Evolutionary conservation across 2,888 invertebrate species (phyloP).

Genomic region (Clusia tigrina): DNA sequence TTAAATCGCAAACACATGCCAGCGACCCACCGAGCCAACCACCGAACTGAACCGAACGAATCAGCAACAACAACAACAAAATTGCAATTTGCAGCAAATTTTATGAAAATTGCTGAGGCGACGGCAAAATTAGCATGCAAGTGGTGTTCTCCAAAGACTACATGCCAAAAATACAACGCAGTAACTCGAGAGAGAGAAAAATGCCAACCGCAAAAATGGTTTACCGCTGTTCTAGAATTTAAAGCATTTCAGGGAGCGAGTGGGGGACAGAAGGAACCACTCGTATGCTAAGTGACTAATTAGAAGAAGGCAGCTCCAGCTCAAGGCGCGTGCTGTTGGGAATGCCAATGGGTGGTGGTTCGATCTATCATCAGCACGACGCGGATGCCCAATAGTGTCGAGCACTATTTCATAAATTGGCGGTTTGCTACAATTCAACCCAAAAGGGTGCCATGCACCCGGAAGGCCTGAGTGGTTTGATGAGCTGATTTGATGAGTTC

Average conservation of each 20-base stretch:
- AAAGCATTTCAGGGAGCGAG: not conserved
- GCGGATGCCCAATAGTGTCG: no score
- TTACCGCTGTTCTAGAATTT: not conserved
- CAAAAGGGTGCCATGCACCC: no score
- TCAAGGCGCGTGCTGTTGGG: not conserved
- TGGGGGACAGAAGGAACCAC: not conserved
- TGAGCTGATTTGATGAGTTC: no score
- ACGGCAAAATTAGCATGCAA: not conserved
- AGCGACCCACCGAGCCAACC: conserved; percentile 10
- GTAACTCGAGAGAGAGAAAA: not conserved
- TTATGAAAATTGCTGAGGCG: conserved; percentile 7
- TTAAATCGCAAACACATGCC: conserved; percentile 34
- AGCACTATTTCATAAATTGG: no score
- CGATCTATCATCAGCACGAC: no score
- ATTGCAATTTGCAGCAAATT: conserved; percentile 29
- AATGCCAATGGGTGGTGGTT: not conserved
- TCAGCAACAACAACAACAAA: conserved; percentile 18
- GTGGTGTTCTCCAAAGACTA: not conserved
- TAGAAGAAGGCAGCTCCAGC: conserved; percentile 1
- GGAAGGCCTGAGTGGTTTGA: no score
- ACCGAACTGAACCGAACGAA: conserved; percentile 13
- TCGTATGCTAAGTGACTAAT: conserved; percentile 3
- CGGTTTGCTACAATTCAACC: no score
- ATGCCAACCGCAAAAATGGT: not conserved
- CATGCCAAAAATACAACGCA: not conserved